Evolutionary conservation across 1,140 invertebrate genomes (phyloP).

Genomic region (Agrypnia vestita): DNA sequence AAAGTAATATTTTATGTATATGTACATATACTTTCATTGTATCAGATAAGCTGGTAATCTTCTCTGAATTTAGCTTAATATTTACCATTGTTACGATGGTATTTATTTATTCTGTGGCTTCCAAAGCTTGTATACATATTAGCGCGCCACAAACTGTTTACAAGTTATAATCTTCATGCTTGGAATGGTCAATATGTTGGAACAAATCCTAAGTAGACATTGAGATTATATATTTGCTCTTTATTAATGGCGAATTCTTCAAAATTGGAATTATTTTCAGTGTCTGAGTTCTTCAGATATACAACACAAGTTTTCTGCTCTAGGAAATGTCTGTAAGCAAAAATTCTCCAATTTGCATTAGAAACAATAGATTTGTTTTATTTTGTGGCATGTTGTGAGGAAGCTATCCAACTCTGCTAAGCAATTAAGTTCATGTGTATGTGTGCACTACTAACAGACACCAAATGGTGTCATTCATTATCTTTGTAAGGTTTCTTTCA

Average conservation of each 20-base stretch:
- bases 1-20: no score
- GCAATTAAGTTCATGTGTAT: conserved; percentile 35
- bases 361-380: conserved; percentile 21
- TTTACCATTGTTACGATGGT: no score
- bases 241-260: background rate
- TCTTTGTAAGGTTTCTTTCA: conserved; percentile 54
- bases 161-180: background rate
- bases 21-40: no score
- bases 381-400: conserved; percentile 20
- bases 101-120: background rate
- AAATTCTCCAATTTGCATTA: conserved; percentile 29
- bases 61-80: no score
- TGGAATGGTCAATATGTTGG: conserved; percentile 12
- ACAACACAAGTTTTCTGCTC: conserved; percentile 26
- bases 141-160: background rate
- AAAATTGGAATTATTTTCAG: conserved; percentile 26
- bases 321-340: conserved; percentile 31
- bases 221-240: conserved; percentile 21
- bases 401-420: conserved; percentile 3
- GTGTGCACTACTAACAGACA: conserved; percentile 37
- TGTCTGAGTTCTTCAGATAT: background rate
- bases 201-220: background rate
- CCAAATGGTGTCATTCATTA: conserved; percentile 49
- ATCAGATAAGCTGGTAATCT: no score
- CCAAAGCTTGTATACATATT: background rate